Evolutionary conservation across 2,888 invertebrate species (phyloP).

Genomic region (Pristionchus maxplancki): DNA sequence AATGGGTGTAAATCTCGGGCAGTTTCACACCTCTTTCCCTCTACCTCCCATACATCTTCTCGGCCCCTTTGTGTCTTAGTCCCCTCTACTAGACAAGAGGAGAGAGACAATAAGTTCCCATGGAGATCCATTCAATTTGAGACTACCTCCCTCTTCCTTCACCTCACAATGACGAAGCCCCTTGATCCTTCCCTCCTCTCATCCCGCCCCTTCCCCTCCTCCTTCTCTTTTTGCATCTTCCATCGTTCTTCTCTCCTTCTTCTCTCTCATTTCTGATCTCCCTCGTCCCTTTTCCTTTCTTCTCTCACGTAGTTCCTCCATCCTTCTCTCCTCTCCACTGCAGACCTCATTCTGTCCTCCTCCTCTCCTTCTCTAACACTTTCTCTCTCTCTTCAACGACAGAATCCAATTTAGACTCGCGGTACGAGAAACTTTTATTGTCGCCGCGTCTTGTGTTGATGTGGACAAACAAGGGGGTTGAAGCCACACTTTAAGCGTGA

Average conservation of each 20-base stretch:
- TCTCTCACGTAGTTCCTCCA: constrained; percentile 5
- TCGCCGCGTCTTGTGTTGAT: constrained; percentile 2
- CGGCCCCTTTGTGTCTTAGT: neutral
- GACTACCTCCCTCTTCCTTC: neutral
- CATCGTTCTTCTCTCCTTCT: neutral
- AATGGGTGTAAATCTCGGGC: neutral
- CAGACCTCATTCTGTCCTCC: neutral
- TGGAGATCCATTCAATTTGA: neutral
- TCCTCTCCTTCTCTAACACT: neutral
- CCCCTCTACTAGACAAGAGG: neutral
- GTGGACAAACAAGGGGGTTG: constrained; percentile 6
- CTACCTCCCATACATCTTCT: neutral
- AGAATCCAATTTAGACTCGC: constrained; percentile 23
- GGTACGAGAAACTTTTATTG: constrained; percentile 30
- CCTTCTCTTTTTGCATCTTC: neutral
- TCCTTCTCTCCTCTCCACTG: neutral
- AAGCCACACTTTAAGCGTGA: neutral
- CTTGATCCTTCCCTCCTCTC: neutral
- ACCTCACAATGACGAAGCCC: neutral
- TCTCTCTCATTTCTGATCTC: neutral
- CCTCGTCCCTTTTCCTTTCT: constrained; percentile 1
- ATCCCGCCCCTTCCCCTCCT: neutral
- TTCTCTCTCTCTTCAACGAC: neutral
- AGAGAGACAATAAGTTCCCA: neutral
- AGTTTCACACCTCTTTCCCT: neutral